Percentiles rank a stretch among this genome's conserved stretches.
phyloP scores from a whole-genome alignment of 2,113 vertebrate species.

The Herpetotheres cachinnans region DNA sequence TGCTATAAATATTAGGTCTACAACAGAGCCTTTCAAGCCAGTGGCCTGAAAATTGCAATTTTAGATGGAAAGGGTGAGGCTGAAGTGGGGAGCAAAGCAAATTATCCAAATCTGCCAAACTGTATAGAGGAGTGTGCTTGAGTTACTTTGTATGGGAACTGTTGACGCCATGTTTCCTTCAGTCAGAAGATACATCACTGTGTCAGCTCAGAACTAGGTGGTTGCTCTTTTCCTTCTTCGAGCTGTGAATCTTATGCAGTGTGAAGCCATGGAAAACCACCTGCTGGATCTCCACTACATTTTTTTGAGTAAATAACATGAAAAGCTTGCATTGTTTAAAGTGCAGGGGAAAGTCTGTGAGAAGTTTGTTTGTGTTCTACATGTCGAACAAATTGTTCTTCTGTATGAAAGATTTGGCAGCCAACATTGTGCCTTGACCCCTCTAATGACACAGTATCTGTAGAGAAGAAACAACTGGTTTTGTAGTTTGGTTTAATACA shows the following conservation, averaged over 20 bases:
- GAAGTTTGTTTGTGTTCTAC: neutral
- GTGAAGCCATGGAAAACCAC: neutral
- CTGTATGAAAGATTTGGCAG: neutral
- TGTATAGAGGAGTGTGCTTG: neutral
- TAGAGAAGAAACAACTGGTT: neutral
- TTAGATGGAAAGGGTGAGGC: neutral
- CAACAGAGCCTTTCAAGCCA: neutral
- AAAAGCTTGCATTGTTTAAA: conserved; percentile 23
- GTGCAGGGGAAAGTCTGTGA: neutral
- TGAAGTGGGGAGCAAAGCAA: neutral
- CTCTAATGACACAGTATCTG: neutral
- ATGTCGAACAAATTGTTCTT: neutral
- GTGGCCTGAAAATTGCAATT: neutral
- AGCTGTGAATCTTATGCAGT: neutral
- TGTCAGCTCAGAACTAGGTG: neutral
- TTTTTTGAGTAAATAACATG: conserved; percentile 14
- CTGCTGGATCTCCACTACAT: neutral
- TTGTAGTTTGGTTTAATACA: neutral
- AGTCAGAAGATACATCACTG: neutral
- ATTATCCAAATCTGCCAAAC: neutral
- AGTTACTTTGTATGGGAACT: neutral
- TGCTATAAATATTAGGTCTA: neutral
- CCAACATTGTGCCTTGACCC: neutral
- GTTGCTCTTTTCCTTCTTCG: neutral
- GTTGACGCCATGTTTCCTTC: neutral